Conservation (phyloP, 2,888 invertebrate genomes). For the Mesodorylaimus sp. region DNA sequence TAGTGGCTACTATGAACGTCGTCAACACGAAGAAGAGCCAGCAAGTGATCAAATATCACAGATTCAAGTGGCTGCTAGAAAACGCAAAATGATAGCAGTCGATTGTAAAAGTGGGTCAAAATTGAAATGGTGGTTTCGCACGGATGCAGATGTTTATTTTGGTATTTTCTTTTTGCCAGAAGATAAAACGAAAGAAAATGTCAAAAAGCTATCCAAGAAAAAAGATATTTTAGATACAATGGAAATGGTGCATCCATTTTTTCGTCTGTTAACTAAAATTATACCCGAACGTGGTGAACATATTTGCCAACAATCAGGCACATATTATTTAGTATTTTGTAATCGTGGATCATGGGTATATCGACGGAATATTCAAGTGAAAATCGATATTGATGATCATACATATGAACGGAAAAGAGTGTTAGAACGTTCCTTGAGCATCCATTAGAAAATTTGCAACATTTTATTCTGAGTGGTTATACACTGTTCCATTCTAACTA, state of each 20-base stretch:
- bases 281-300: slow-evolving; percentile 25
- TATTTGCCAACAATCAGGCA: slow-evolving; percentile 16
- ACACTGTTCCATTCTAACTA: too few relatives aligned
- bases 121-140: slow-evolving; percentile 25
- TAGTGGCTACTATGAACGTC: background rate
- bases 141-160: slow-evolving; percentile 26
- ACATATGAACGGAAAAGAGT: too few relatives aligned
- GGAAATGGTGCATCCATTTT: slow-evolving; percentile 26
- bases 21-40: background rate
- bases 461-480: too few relatives aligned
- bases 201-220: slow-evolving; percentile 11
- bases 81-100: slow-evolving; percentile 17
- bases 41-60: background rate
- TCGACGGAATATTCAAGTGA: slow-evolving; percentile 12
- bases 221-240: slow-evolving; percentile 16
- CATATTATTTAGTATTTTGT: slow-evolving; percentile 19
- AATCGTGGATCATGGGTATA: slow-evolving; percentile 24
- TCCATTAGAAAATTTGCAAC: too few relatives aligned
- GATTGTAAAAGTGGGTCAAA: slow-evolving; percentile 16
- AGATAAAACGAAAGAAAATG: background rate
- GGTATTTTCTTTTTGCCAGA: slow-evolving; percentile 25
- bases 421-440: too few relatives aligned
- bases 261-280: slow-evolving; percentile 23
- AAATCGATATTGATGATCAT: background rate
- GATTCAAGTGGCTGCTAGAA: slow-evolving; percentile 20